Conservation (phyloP, 1,140 invertebrate genomes). For the Rhizoglyphus robini region DNA sequence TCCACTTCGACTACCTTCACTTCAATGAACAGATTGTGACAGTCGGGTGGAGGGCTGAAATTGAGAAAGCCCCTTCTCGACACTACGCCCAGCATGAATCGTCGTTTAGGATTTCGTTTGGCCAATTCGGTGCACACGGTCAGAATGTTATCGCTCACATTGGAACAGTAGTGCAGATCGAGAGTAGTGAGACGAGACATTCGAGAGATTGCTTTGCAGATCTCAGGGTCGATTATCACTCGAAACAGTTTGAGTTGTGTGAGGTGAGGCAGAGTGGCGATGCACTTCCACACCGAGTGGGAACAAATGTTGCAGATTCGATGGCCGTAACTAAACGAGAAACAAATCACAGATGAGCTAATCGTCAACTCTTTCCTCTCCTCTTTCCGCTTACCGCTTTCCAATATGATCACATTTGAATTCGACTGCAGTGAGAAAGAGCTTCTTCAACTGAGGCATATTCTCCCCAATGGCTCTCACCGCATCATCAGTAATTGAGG, state of each 20-base stretch:
- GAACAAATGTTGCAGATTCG: conserved; percentile 10
- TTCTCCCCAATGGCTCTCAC: conserved; percentile 1
- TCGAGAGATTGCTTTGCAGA: conserved; percentile 3
- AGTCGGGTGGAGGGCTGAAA: neutral
- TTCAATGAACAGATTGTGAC: conserved; percentile 13
- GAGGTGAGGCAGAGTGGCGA: conserved; percentile 4
- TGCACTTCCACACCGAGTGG: conserved; percentile 2
- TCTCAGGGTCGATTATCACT: conserved; percentile 16
- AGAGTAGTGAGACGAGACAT: neutral
- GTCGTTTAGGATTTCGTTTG: neutral
- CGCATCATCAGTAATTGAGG: neutral
- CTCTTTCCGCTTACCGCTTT: conserved; percentile 1
- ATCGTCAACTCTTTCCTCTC: neutral
- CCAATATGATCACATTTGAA: conserved; percentile 15
- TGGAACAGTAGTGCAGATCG: conserved; percentile 19
- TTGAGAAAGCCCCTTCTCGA: conserved; percentile 8
- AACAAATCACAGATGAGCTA: neutral
- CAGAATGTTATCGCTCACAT: conserved; percentile 14
- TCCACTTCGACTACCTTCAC: conserved; percentile 10
- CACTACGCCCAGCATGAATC: neutral
- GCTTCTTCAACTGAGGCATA: conserved; percentile 11
- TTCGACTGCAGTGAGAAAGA: conserved; percentile 7
- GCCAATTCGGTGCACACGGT: conserved; percentile 9
- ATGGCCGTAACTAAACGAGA: conserved; percentile 12
- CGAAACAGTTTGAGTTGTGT: conserved; percentile 13